Base-by-base conservation (phyloP, 2,797 vertebrate species). In the Spheniscus humboldti region DNA sequence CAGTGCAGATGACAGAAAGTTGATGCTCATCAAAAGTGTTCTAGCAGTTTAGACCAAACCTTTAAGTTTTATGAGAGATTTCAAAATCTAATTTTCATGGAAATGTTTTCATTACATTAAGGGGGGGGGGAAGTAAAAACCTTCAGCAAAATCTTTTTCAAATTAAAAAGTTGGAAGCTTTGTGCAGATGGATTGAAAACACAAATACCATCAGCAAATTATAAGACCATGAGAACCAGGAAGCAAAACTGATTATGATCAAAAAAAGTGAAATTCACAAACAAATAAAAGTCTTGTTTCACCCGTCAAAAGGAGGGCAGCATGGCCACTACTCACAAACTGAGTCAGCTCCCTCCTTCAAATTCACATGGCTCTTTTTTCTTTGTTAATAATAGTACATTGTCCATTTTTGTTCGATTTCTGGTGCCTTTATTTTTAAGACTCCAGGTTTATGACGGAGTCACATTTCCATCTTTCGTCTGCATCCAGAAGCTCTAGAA, bases 91-190 rank as follows among this genome's bases (percentile, higher is more conserved):
- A 73, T 94, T 90, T 96, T 95, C 91, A 92, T 89, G 77, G 87
- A 94, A 94, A 86, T 81, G 59, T 95, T 96, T 96, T 96, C 94
- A 90, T 94, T 94, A 56, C 72, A 11, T 73, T 63, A 43, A 47
- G 18, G 24, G 14, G 50, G 24, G 16, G 24, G 16, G 15, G 22
- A 48, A 83, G 77, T 79, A 86, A 92, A 91, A 97, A 78, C 60
- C 31, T 90, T 81, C 57, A 57, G 67, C 33, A 43, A 84, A 96
- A 96, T 59, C 73, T 95, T 96, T 94, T 97, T 97, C 60, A 35
- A 95, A 94, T 96, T 96, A 97, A 94, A n/a, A 93, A 90, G 66
- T 9, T 95, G 95, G 94, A 97, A 94, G 91, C 69, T 67, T 74
- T 48, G 59, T 45, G 93, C 3, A 6, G 87, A 94, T 25, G 69